Evolutionary conservation across 35 echinoderm and acorn worm genomes (phyloP).

Genomic region (Amphiura filiformis): DNA sequence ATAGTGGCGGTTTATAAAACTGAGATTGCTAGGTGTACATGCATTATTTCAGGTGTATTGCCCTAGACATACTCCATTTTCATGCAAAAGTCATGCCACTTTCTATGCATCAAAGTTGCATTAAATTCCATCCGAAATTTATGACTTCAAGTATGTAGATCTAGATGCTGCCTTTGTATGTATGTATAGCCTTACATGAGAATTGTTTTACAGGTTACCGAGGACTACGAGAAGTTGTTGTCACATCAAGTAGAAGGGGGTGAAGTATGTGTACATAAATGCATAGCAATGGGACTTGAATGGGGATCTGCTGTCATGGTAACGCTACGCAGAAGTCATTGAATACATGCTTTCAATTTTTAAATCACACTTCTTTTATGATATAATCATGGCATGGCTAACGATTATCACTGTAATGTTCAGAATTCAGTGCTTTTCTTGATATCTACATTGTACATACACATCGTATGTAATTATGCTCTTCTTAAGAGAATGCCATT

Average conservation of each 20-base stretch:
- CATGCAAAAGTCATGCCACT: not conserved
- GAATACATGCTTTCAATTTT: too few relatives aligned
- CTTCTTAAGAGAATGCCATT: too few relatives aligned
- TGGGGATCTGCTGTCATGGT: too few relatives aligned
- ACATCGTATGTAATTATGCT: too few relatives aligned
- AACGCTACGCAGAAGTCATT: too few relatives aligned
- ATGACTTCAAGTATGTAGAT: too few relatives aligned
- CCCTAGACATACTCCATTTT: not conserved
- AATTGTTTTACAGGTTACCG: not conserved
- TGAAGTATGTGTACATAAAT: not conserved
- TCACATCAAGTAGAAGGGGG: not conserved
- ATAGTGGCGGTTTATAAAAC: not conserved
- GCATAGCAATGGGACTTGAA: not conserved
- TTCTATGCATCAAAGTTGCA: not conserved
- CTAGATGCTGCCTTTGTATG: not conserved
- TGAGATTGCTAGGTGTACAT: not conserved
- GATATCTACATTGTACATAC: too few relatives aligned
- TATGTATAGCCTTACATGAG: not conserved
- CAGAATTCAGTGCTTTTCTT: too few relatives aligned
- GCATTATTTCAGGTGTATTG: not conserved
- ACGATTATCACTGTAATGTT: too few relatives aligned
- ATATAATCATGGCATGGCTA: too few relatives aligned
- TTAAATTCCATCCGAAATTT: too few relatives aligned
- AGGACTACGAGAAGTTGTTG: not conserved
- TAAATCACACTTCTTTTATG: too few relatives aligned